phyloP scores from a whole-genome alignment of 2,113 vertebrate species.

The Ceyx cyanopectus region DNA sequence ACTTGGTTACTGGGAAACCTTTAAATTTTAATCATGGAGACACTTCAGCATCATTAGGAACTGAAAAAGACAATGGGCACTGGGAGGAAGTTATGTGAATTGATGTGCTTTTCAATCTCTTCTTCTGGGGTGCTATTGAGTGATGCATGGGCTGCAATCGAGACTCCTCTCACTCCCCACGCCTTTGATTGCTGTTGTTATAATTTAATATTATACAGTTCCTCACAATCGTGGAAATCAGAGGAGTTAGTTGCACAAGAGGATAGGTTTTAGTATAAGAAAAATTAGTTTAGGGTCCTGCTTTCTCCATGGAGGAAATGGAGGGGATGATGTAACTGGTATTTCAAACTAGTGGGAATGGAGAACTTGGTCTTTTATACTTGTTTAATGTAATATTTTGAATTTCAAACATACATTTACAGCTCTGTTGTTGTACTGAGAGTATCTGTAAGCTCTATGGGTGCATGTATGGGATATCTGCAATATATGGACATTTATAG shows the following conservation, averaged over 20 bases:
- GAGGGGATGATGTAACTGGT: not conserved
- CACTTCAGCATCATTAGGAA: conserved; percentile 83
- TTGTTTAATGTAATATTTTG: not conserved
- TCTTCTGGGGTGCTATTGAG: conserved; percentile 70
- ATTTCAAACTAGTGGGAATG: not conserved
- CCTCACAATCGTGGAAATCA: conserved; percentile 73
- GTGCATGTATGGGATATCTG: rapidly evolving
- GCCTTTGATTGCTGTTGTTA: conserved; percentile 84
- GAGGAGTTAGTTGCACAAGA: conserved; percentile 49
- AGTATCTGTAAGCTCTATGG: not conserved
- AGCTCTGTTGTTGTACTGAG: not conserved
- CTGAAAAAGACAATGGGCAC: conserved; percentile 73
- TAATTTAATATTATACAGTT: conserved; percentile 76
- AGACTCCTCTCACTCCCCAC: conserved; percentile 76
- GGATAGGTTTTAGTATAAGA: conserved; percentile 17
- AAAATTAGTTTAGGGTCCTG: conserved; percentile 27
- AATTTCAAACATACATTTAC: not conserved
- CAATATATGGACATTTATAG: not conserved
- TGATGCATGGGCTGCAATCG: conserved; percentile 71
- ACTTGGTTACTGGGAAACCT: conserved; percentile 81
- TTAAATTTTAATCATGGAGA: conserved; percentile 84
- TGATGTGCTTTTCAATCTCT: conserved; percentile 75
- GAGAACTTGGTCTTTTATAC: not conserved
- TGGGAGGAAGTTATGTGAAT: conserved; percentile 75
- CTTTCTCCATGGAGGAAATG: not conserved